Evolutionary conservation across 2,888 invertebrate species (phyloP).

Genomic region (Drosophila barbarae): DNA sequence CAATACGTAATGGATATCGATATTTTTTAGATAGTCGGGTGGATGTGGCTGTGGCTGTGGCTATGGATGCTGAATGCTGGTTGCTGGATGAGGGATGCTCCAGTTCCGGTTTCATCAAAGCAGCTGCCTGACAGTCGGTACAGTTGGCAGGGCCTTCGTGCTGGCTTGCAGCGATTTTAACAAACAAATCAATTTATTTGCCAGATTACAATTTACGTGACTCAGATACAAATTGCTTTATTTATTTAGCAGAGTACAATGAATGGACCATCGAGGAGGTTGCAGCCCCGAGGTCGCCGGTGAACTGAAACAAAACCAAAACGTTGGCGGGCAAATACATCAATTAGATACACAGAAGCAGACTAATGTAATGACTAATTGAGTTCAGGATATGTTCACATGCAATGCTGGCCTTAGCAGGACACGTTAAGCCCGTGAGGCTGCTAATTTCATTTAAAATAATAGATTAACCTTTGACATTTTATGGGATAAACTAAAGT

Average conservation of each 20-base stretch:
- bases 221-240: conserved; percentile 63
- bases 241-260: conserved; percentile 45
- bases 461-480: conserved; percentile 10
- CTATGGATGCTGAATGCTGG: conserved; percentile 1
- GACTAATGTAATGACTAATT: conserved; percentile 50
- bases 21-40: conserved; percentile 35
- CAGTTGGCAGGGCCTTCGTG: conserved; percentile 34
- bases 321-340: conserved; percentile 45
- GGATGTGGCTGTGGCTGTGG: neutral
- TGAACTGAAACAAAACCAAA: conserved; percentile 39
- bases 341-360: conserved; percentile 38
- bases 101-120: conserved; percentile 29
- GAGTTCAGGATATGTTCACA: conserved; percentile 46
- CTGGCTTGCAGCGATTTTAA: conserved; percentile 49
- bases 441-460: conserved; percentile 3
- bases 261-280: conserved; percentile 17
- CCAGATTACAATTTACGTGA: conserved; percentile 71
- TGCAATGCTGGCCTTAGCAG: conserved; percentile 24
- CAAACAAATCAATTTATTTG: conserved; percentile 71
- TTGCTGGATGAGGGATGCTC: conserved; percentile 15
- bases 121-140: conserved; percentile 23
- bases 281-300: neutral
- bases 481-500: neutral
- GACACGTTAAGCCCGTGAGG: conserved; percentile 10
- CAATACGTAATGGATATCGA: conserved; percentile 30